phyloP scores from a whole-genome alignment of 2,888 invertebrate species.

The Folsomia manolachei region DNA sequence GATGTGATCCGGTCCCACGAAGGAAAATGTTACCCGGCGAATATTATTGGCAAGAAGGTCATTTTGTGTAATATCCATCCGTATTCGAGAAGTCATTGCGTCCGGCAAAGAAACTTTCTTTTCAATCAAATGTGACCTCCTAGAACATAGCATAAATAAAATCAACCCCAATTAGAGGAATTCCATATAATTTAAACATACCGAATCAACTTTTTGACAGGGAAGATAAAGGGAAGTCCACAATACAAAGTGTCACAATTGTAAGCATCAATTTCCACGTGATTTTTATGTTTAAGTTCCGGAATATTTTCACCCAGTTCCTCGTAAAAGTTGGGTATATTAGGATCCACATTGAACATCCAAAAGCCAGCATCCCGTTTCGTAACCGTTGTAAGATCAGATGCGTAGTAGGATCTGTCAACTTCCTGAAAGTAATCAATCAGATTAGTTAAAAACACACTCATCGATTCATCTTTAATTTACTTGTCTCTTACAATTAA shows the following conservation, averaged over 20 bases:
- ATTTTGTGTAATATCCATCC: conserved; percentile 45
- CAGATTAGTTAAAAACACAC: background rate
- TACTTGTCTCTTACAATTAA: conserved; percentile 37
- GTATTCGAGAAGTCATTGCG: conserved; percentile 39
- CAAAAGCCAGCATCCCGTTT: conserved; percentile 43
- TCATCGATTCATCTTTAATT: background rate
- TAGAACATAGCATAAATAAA: too few relatives aligned
- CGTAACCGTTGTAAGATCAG: conserved; percentile 30
- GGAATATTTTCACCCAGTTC: conserved; percentile 31
- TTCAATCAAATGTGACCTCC: conserved; percentile 43
- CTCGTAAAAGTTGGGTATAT: conserved; percentile 35
- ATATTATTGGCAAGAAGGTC: conserved; percentile 35
- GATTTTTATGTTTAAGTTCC: conserved; percentile 25
- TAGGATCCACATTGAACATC: conserved; percentile 47
- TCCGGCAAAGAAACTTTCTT: conserved; percentile 36
- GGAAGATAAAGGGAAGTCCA: conserved; percentile 43
- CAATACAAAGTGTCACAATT: conserved; percentile 43
- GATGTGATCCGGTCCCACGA: conserved; percentile 56
- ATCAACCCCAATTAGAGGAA: background rate
- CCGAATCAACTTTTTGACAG: conserved; percentile 40
- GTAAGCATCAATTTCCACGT: conserved; percentile 33
- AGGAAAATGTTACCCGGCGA: conserved; percentile 39
- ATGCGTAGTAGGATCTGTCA: conserved; percentile 38
- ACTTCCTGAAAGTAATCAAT: conserved; percentile 34
- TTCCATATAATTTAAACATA: conserved; percentile 15